Base-by-base conservation (phyloP, 2,888 invertebrate species). In the Mythimna vitellina region DNA sequence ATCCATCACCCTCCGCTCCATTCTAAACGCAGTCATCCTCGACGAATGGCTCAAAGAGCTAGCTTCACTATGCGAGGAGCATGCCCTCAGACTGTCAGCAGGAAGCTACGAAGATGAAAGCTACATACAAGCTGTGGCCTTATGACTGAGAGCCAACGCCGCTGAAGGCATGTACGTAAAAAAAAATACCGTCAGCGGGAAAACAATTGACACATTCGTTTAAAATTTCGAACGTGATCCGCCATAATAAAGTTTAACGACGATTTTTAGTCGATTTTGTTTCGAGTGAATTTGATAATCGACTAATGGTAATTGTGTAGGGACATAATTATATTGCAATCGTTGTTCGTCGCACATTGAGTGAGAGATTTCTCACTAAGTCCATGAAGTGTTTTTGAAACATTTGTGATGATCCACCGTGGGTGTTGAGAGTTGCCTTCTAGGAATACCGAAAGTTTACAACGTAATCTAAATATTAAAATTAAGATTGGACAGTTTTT, bases 31-130 rank as follows among this genome's bases (percentile, higher is more conserved):
- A 2, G 98, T 99, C 9, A 96, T 99, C 61, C 95, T 99, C 76
- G 99, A 99, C 89, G 99, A 99, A 92, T 99, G 99, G 98, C 96
- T 99, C 0, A 99, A 99, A 92, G 99, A 99, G 94, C 95, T 99
- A 75, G 98, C 99, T 0, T 99, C 99, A 20, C 97, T 99, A 71
- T 98, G 99, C 79, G 98, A 99, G 92, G 99, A 99, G 93, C 99
- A 99, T 92, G 98, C 98, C 9, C 96, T 98, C 1, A 89, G 95
- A 58, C 83, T 95, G 1, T 90, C 95, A 0, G 89, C 93, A 0
- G 88, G 91, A 8, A 86, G 87, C 66, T 93, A 92, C 74, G 94
- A 94, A 78, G 95, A 96, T 32, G 93, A 94, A 38, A 90, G 91
- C 0, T 95, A 94, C 63, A 83, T 95, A 12, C 88, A 93, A 35